Conservation (phyloP, 2,888 invertebrate species). For the Andrena haemorrhoa region DNA sequence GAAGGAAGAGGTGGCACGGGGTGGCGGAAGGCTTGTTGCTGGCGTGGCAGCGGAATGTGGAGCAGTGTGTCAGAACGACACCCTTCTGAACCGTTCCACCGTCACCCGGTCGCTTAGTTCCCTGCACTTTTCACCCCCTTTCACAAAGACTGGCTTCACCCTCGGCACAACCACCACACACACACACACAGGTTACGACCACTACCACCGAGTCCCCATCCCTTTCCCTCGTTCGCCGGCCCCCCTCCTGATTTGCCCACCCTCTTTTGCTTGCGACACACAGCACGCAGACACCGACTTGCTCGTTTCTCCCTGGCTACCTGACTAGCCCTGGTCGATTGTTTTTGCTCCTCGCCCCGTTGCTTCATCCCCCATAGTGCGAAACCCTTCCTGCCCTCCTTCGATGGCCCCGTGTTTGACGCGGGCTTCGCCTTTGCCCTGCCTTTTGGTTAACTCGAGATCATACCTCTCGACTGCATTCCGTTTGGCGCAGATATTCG, state of each 20-base stretch:
- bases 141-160: conserved; percentile 62
- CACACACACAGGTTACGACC: conserved; percentile 47
- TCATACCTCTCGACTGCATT: neutral
- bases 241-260: neutral
- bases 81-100: conserved; percentile 74
- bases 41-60: conserved; percentile 78
- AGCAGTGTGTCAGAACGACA: conserved; percentile 82
- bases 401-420: neutral
- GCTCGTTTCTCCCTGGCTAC: conserved; percentile 30
- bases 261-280: conserved; percentile 20
- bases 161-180: conserved; percentile 47
- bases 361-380: neutral
- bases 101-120: conserved; percentile 65
- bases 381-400: neutral
- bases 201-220: conserved; percentile 8
- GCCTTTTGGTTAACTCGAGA: conserved; percentile 13
- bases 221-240: neutral
- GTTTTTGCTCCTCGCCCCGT: conserved; percentile 23
- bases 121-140: conserved; percentile 66
- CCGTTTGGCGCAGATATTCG: conserved; percentile 5
- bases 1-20: conserved; percentile 44
- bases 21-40: conserved; percentile 61
- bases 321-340: conserved; percentile 22
- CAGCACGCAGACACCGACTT: conserved; percentile 17
- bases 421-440: neutral